A percentile compares a stretch with the other conserved stretches of the same genome.
Conservation (phyloP, 2,797 vertebrate genomes). For the Sebastolobus alascanus region DNA sequence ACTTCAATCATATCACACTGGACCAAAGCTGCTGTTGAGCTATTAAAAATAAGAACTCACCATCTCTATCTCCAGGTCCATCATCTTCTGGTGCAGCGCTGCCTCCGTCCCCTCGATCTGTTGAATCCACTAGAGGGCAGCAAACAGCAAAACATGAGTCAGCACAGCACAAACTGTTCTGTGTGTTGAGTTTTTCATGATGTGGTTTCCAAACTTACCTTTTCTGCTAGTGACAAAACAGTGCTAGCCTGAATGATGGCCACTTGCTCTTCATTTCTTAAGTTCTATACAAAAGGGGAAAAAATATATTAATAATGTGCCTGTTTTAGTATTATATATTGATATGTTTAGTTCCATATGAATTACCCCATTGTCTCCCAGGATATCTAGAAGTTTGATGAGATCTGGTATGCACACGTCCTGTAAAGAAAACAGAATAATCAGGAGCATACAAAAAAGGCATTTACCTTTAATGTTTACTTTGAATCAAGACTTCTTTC, state of each 20-base stretch:
- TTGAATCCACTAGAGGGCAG: conserved; percentile 93
- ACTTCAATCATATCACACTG: background rate
- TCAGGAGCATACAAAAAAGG: background rate
- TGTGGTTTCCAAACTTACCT: conserved; percentile 83
- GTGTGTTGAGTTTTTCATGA: background rate
- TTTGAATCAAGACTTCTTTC: background rate
- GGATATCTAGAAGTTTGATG: conserved; percentile 97
- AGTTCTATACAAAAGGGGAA: conserved; percentile 85
- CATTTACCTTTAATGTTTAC: background rate
- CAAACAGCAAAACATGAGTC: conserved; percentile 46
- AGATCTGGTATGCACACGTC: conserved; percentile 99
- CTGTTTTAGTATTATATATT: background rate
- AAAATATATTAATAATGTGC: background rate
- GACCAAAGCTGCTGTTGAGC: background rate
- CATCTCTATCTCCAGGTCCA: conserved; percentile 98
- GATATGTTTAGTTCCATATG: background rate
- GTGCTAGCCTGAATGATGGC: conserved; percentile 99
- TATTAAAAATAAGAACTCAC: conserved; percentile 78
- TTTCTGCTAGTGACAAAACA: conserved; percentile 96
- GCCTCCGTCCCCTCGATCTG: conserved; percentile 99
- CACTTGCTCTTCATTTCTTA: conserved; percentile 99
- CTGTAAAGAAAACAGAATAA: conserved; percentile 74
- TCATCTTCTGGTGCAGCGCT: conserved; percentile 98
- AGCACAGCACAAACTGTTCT: background rate
- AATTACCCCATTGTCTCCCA: conserved; percentile 98